phyloP scores from a whole-genome alignment of 92 coral and sea anemone species.

The Umimayanthus chanpuru region DNA sequence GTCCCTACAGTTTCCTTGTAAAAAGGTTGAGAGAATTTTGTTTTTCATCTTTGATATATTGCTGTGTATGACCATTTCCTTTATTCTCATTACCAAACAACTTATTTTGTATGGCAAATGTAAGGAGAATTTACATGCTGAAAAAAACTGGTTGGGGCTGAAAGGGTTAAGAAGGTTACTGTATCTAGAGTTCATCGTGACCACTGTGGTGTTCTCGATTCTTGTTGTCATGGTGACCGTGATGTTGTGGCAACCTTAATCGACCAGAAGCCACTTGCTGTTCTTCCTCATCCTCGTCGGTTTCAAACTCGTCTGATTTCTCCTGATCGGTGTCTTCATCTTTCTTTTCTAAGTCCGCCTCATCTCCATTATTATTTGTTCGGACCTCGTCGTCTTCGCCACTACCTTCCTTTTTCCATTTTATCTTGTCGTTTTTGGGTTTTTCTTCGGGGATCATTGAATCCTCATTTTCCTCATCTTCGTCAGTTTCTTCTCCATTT shows the following conservation, averaged over 20 bases:
- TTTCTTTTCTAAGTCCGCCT: background rate
- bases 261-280: conserved; percentile 18
- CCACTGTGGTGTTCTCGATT: background rate
- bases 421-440: conserved; percentile 19
- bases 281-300: conserved; percentile 1
- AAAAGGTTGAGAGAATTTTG: too few species aligned
- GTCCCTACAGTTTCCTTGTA: too few species aligned
- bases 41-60: too few species aligned
- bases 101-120: too few species aligned
- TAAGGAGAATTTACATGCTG: too few species aligned
- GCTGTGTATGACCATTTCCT: too few species aligned
- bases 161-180: background rate
- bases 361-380: background rate
- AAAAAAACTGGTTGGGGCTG: too few species aligned
- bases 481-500: conserved; percentile 20
- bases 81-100: too few species aligned
- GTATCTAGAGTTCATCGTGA: conserved; percentile 34
- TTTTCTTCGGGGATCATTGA: conserved; percentile 1
- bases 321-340: conserved; percentile 3
- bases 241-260: conserved; percentile 38
- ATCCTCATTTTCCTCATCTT: background rate
- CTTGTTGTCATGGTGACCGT: conserved; percentile 42
- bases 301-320: conserved; percentile 31
- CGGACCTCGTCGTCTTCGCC: background rate
- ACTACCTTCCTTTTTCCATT: conserved; percentile 7